Conservation (phyloP, 2,888 invertebrate species). For the Dioctria linearis region DNA sequence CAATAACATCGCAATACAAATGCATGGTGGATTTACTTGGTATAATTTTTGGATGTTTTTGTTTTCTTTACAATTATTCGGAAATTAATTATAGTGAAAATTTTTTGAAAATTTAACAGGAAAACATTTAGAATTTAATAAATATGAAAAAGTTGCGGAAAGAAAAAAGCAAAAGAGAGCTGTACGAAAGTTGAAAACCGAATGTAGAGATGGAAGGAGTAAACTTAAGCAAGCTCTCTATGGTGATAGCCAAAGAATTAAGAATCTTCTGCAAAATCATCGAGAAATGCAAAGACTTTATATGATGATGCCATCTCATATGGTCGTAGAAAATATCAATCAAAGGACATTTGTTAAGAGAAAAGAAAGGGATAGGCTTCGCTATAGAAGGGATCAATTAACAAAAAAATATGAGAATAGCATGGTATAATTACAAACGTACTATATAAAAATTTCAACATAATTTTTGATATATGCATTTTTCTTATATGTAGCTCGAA, state of each 20-base stretch:
- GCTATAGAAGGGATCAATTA: constrained; percentile 63
- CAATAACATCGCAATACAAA: constrained; percentile 66
- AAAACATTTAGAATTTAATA: constrained; percentile 52
- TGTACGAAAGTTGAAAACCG: constrained; percentile 61
- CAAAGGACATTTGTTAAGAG: constrained; percentile 68
- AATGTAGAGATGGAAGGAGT: constrained; percentile 66
- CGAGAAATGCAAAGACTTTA: constrained; percentile 68
- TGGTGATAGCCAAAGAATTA: constrained; percentile 64
- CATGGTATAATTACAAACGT: constrained; percentile 61
- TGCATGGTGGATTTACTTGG: constrained; percentile 66
- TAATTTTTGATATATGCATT: neutral
- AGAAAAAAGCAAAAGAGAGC: constrained; percentile 25
- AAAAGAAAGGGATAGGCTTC: constrained; percentile 68
- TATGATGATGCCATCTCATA: constrained; percentile 66
- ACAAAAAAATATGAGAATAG: constrained; percentile 63
- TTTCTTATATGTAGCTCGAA: constrained; percentile 3
- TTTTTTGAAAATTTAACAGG: constrained; percentile 47
- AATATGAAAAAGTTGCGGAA: constrained; percentile 29
- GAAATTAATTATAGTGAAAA: neutral
- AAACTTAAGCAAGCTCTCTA: constrained; percentile 65
- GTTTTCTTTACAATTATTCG: neutral
- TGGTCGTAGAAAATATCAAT: constrained; percentile 68
- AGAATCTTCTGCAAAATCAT: constrained; percentile 66
- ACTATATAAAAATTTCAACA: neutral
- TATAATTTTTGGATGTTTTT: constrained; percentile 52